Conservation (phyloP, 2,888 invertebrate genomes). For the Caenorhabditis japonica region DNA sequence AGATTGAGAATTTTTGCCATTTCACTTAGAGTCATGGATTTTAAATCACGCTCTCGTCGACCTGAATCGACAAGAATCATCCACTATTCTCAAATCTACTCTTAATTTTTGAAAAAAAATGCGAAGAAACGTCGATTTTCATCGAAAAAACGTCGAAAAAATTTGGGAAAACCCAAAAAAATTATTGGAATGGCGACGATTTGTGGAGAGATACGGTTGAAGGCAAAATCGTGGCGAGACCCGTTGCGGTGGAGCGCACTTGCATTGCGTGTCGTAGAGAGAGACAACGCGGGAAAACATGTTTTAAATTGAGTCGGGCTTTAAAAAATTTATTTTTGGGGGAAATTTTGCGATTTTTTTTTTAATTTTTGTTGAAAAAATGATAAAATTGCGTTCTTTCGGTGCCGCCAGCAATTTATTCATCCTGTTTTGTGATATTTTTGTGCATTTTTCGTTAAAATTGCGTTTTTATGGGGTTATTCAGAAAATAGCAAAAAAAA, state of each 20-base stretch:
- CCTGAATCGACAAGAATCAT: slow-evolving; percentile 47
- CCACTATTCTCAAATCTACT: slow-evolving; percentile 60
- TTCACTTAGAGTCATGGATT: slow-evolving; percentile 53
- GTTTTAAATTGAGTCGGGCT: not conserved
- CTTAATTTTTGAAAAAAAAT: slow-evolving; percentile 27
- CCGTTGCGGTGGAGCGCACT: slow-evolving; percentile 32
- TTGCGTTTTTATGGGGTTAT: no score
- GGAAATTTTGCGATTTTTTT: not conserved
- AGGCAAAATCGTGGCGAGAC: slow-evolving; percentile 36
- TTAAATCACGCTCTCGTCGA: slow-evolving; percentile 50
- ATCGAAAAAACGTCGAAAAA: slow-evolving; percentile 31
- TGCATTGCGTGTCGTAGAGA: no score
- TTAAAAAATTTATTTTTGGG: slow-evolving; percentile 1
- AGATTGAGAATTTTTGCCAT: slow-evolving; percentile 54
- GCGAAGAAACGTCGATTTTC: slow-evolving; percentile 16
- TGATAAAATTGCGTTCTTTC: no score
- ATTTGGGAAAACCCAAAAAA: slow-evolving; percentile 45
- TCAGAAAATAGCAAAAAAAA: no score
- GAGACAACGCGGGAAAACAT: no score
- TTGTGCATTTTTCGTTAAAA: no score
- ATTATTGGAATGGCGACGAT: slow-evolving; percentile 3
- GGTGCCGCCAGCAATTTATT: no score
- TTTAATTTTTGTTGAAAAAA: not conserved
- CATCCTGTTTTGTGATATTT: no score
- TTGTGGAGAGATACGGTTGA: slow-evolving; percentile 20